phyloP scores from a whole-genome alignment of 2,113 vertebrate species.

The Alligator sinensis region DNA sequence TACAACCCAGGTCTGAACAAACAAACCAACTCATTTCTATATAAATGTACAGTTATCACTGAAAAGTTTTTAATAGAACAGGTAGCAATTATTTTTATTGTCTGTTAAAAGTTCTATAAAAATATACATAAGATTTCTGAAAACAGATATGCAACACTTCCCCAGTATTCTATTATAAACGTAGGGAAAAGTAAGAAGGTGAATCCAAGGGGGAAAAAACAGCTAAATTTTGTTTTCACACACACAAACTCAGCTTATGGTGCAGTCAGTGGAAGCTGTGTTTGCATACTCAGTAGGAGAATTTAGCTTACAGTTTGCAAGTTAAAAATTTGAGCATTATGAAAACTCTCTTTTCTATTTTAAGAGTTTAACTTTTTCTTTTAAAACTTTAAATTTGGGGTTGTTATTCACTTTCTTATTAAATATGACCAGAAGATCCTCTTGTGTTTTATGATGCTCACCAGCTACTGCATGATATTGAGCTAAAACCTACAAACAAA shows the following conservation, averaged over 20 bases:
- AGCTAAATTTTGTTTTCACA: constrained; percentile 20
- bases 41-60: constrained; percentile 33
- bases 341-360: constrained; percentile 70
- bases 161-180: background rate
- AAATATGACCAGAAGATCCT: constrained; percentile 86
- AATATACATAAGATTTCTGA: constrained; percentile 71
- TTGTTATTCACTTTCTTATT: constrained; percentile 93
- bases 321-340: constrained; percentile 28
- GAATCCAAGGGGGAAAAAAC: background rate
- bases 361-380: constrained; percentile 90
- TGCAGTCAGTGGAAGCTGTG: background rate
- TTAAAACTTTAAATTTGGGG: constrained; percentile 90
- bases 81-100: constrained; percentile 63
- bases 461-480: constrained; percentile 85
- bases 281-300: constrained; percentile 3
- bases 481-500: constrained; percentile 85
- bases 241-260: background rate
- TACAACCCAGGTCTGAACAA: background rate
- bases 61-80: constrained; percentile 38
- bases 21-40: background rate
- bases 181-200: constrained; percentile 18
- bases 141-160: constrained; percentile 2
- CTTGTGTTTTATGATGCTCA: constrained; percentile 83
- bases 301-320: background rate
- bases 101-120: constrained; percentile 75